Evolutionary conservation across 2,113 vertebrate genomes (phyloP), one percentile per base, ranked within the genome.

Genomic region (Cynoglossus semilaevis): DNA sequence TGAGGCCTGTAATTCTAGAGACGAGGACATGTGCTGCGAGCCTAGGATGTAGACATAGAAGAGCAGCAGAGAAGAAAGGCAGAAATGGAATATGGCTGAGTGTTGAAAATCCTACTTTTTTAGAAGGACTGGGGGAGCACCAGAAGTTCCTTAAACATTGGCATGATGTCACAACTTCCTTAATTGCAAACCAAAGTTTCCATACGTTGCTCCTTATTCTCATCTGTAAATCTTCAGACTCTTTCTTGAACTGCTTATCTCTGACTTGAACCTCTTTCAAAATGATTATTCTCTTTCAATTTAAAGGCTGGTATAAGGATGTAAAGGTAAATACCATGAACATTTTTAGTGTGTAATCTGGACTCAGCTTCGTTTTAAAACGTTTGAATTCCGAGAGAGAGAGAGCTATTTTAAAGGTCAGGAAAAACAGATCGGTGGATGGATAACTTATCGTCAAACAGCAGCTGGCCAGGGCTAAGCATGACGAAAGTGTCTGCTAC

Each of bases 381-480:
- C 13, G 55, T 5, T 8, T 10, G 1, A 41, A 18, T 51, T 76
- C 68, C 19, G 53, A 51, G 15, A 72, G 37, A 68, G 4, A 41
- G 4, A 47, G 7, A 18, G 42, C 16, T 51, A 49, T 38, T 42
- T 76, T 74, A 59, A 74, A 72, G 59, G 74, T 81, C 46, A 67
- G 41, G 73, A 53, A 67, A 42, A 46, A 58, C 35, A 15, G 56
- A 71, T 61, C 67, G 67, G 29, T 7, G 42, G 42, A n/a, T 15
- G 42, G 12, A 55, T 0, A 19, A 61, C 71, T 82, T 81, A 85
- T 88, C 80, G 82, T 55, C 54, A 80, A 77, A 83, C 35, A 80
- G 76, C 85, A 89, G 87, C 77, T 85, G 89, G 70, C 58, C 36
- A 15, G 76, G 44, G 76, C 74, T 51, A 70, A 81, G 54, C 71